A percentile compares a stretch with the other conserved stretches of the same genome.
phyloP scores from a whole-genome alignment of 2,888 invertebrate genomes.

The Camponotus fellah region DNA sequence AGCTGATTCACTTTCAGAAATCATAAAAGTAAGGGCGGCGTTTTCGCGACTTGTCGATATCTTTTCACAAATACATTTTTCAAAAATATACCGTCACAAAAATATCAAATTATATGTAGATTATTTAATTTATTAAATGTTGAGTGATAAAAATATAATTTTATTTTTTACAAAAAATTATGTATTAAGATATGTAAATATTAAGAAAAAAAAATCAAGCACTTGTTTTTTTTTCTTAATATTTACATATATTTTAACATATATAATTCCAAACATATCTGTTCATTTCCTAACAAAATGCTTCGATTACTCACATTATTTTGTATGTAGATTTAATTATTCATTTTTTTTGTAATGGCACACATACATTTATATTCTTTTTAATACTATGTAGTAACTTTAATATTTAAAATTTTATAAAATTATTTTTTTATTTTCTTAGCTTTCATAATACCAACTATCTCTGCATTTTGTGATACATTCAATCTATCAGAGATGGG shows the following conservation, averaged over 20 bases:
- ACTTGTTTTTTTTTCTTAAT: no score
- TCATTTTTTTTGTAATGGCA: neutral
- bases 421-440: constrained; percentile 27
- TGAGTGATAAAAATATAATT: neutral
- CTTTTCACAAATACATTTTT: neutral
- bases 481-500: constrained; percentile 37
- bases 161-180: no score
- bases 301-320: neutral
- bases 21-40: neutral
- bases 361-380: neutral
- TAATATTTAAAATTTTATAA: constrained; percentile 24
- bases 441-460: constrained; percentile 12
- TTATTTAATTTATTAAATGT: neutral
- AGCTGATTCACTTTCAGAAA: constrained; percentile 59
- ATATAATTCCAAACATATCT: neutral
- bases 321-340: neutral
- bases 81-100: neutral
- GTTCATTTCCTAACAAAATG: neutral
- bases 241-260: no score
- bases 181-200: neutral
- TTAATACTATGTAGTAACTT: neutral
- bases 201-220: neutral
- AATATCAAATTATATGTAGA: neutral
- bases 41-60: constrained; percentile 19
- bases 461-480: constrained; percentile 22